Conservation (phyloP, 2,113 vertebrate genomes). For the Elachura formosa region DNA sequence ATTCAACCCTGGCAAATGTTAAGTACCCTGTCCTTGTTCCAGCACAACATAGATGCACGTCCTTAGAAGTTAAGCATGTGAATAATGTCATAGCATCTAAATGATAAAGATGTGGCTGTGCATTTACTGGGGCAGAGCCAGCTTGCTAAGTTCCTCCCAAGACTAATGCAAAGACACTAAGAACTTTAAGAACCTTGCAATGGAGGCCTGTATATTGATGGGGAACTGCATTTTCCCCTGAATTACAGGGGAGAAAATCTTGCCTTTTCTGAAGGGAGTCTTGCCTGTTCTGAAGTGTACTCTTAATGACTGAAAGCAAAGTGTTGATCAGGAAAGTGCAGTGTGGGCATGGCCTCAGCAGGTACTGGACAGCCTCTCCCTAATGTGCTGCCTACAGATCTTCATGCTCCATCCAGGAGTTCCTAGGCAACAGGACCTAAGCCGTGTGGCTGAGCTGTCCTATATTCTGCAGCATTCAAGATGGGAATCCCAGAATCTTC, state of each 20-base stretch:
- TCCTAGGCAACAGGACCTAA: neutral
- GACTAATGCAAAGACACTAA: neutral
- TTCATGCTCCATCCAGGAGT: neutral
- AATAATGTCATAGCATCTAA: neutral
- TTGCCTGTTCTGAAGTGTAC: neutral
- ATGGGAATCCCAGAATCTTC: neutral
- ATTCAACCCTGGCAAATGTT: neutral
- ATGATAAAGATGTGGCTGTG: neutral
- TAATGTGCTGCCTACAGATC: neutral
- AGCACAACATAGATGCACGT: neutral
- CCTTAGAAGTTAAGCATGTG: slow-evolving; percentile 2
- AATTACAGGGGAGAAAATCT: neutral
- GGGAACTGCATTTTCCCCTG: neutral
- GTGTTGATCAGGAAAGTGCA: neutral
- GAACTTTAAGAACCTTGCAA: neutral
- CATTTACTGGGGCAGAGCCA: neutral
- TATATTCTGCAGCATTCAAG: neutral
- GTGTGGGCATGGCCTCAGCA: neutral
- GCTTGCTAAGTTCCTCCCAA: neutral
- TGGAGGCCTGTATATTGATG: neutral
- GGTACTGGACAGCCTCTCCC: rapidly evolving
- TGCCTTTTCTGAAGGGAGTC: neutral
- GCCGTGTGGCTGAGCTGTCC: neutral
- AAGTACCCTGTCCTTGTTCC: neutral
- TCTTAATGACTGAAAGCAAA: neutral